Conservation (phyloP, 2,888 invertebrate species). For the Drosophila histrio region DNA sequence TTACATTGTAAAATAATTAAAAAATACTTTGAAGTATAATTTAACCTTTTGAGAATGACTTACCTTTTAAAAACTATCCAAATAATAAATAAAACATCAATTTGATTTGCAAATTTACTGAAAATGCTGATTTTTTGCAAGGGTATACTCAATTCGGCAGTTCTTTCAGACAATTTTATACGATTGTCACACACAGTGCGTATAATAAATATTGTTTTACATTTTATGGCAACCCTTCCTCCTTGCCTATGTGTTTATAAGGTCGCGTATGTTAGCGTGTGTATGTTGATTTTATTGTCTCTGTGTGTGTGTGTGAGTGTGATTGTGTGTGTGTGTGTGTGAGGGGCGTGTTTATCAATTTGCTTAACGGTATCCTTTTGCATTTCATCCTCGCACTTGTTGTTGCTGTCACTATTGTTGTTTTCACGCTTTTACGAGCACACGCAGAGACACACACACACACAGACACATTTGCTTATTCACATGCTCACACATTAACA, state of each 20-base stretch:
- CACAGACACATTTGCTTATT: slow-evolving; percentile 5
- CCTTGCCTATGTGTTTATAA: background rate
- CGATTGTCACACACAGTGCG: slow-evolving; percentile 52
- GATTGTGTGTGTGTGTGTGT: slow-evolving; percentile 4
- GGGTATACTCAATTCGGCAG: slow-evolving; percentile 1
- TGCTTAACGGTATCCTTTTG: slow-evolving; percentile 41
- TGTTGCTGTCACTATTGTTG: slow-evolving; percentile 23
- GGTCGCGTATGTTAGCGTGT: background rate
- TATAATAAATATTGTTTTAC: slow-evolving; percentile 66
- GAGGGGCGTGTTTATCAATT: slow-evolving; percentile 55
- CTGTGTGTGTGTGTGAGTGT: slow-evolving; percentile 6
- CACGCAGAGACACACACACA: slow-evolving; percentile 24
- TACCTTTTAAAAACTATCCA: too few species aligned
- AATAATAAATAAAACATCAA: too few species aligned
- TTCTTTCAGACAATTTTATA: slow-evolving; percentile 21
- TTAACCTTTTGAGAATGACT: too few species aligned
- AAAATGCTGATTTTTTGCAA: slow-evolving; percentile 7
- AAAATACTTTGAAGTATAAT: too few species aligned
- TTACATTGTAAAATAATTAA: too few species aligned
- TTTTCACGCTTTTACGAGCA: slow-evolving; percentile 29
- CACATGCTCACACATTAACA: background rate
- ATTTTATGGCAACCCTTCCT: slow-evolving; percentile 21
- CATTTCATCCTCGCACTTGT: slow-evolving; percentile 26
- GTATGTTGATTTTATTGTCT: slow-evolving; percentile 4
- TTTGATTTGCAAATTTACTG: too few species aligned